Base-by-base conservation (phyloP, 2,888 invertebrate genomes). In the Cantharis flavilabris region DNA sequence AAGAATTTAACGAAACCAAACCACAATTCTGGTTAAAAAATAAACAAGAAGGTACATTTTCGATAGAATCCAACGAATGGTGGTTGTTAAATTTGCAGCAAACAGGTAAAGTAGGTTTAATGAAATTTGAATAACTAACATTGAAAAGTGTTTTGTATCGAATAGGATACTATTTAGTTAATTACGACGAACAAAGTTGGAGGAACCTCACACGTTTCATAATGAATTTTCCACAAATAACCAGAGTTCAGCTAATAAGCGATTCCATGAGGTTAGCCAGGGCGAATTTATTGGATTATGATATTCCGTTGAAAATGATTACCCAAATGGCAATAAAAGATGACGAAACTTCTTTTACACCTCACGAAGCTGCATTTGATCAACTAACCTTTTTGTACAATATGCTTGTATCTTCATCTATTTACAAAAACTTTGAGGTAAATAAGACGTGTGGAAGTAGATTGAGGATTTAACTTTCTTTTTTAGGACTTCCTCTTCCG, bases 221-320 rank as follows among this genome's bases (percentile, higher is more conserved):
- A 69, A 89, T 91, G 83, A 82, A 83, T 1, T 88, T 95, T 70
- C 90, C 92, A 4, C 86, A 90, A 0, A 87, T 91, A 1, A 92
- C 92, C 76, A 88, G 94, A 79, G 93, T 93, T 0, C 94, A 95
- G 84, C 86, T 96, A 13, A 88, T 96, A 49, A 92, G 93, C 82
- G 95, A 96, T 87, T 90, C 93, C 0, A 89, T 92, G 84, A 90
- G 91, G 79, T 86, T 92, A 76, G 91, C 92, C 0, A 88, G 90
- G 75, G 90, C 90, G 0, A 91, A 91, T 78, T 87, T 91, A 75
- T 84, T 92, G 64, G 88, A 90, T 74, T 92, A 92, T 81, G 89
- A 90, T 71, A 89, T 91, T 73, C 91, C 92, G 1, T 86, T 92
- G 72, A 89, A 88, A 49, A 87, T 92, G 83, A 85, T 91, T 1